phyloP scores from a whole-genome alignment of 2,113 vertebrate genomes.

The Oriolus oriolus region DNA sequence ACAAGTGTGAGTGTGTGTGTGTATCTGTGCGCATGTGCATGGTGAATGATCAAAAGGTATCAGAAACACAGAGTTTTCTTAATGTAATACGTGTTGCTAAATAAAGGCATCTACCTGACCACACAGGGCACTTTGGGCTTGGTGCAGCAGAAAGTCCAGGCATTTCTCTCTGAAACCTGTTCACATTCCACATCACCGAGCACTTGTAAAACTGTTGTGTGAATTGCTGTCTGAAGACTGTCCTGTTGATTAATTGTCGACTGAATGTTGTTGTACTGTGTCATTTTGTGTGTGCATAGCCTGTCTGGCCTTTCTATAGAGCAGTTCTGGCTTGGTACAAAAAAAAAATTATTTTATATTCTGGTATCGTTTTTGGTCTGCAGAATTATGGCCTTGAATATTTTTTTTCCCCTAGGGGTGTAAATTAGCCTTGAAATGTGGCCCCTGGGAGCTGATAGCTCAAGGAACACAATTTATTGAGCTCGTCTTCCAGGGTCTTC shows the following conservation, averaged over 20 bases:
- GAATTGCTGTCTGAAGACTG: background rate
- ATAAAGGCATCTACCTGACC: background rate
- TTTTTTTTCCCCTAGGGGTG: background rate
- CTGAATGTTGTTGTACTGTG: background rate
- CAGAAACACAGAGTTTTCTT: background rate
- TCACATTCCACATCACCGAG: conserved; percentile 16
- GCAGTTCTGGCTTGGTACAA: background rate
- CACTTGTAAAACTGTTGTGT: background rate
- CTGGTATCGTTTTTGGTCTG: background rate
- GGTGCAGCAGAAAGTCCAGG: background rate
- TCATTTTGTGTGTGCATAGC: background rate
- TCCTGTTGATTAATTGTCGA: background rate
- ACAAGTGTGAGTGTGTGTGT: background rate
- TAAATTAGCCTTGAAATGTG: background rate
- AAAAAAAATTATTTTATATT: background rate
- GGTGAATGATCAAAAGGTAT: background rate
- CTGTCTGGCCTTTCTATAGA: background rate
- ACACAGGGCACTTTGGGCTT: background rate
- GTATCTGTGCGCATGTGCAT: background rate
- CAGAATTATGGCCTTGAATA: background rate
- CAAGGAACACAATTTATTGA: background rate
- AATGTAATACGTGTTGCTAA: background rate
- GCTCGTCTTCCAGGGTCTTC: background rate
- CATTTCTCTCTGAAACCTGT: background rate
- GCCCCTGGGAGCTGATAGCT: background rate